phyloP scores from a whole-genome alignment of 2,797 vertebrate species.

The Phataginus tetradactyla region DNA sequence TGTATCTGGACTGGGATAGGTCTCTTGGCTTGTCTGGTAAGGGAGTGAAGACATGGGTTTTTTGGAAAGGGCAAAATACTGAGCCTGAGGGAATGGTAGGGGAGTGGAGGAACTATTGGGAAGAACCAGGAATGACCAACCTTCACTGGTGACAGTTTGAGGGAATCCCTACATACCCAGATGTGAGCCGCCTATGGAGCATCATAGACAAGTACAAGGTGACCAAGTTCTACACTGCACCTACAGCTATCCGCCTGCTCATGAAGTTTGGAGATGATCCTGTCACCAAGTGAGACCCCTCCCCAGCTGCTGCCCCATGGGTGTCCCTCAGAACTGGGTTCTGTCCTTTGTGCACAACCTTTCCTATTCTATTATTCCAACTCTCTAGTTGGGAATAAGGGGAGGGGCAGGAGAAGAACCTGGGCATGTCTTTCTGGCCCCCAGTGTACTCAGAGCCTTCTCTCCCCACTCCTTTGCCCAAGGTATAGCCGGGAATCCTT shows the following conservation, averaged over 20 bases:
- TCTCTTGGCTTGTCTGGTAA: conserved; percentile 49
- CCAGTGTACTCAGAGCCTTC: conserved; percentile 52
- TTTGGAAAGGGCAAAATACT: conserved; percentile 44
- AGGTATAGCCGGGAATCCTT: conserved; percentile 94
- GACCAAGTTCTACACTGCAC: conserved; percentile 98
- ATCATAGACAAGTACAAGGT: conserved; percentile 96
- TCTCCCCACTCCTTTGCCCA: conserved; percentile 45
- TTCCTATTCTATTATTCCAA: conserved; percentile 8
- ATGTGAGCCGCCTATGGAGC: conserved; percentile 94
- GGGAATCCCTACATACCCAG: conserved; percentile 96
- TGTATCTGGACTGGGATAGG: not conserved
- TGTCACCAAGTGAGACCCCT: conserved; percentile 92
- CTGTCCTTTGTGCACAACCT: conserved; percentile 12
- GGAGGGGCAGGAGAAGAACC: not conserved
- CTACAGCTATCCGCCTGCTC: conserved; percentile 96
- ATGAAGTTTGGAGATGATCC: conserved; percentile 98
- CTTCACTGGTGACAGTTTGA: conserved; percentile 91
- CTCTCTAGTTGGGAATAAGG: not conserved
- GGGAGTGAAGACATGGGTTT: conserved; percentile 20
- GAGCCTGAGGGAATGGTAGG: not conserved
- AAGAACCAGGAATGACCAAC: conserved; percentile 44
- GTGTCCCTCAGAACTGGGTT: not conserved
- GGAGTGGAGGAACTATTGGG: not conserved
- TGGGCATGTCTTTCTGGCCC: not conserved
- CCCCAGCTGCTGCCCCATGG: not conserved